phyloP scores from a whole-genome alignment of 2,888 invertebrate genomes.

The Cryptocheilus praepositus region DNA sequence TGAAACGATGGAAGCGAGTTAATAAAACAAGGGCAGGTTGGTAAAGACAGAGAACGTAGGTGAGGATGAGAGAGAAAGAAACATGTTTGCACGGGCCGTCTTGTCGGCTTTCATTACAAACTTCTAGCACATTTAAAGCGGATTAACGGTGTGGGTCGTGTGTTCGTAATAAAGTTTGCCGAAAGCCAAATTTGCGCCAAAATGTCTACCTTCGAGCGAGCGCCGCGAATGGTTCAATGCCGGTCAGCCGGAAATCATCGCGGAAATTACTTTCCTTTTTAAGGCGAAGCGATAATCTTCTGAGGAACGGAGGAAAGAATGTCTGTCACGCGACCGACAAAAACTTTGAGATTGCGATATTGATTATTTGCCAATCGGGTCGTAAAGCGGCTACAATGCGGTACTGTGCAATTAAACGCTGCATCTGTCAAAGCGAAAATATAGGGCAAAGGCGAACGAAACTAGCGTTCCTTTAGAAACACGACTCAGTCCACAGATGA shows the following conservation, averaged over 20 bases:
- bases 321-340: background rate
- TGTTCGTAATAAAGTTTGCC: slow-evolving; percentile 10
- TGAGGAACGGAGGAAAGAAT: background rate
- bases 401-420: no score
- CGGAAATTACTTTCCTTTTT: slow-evolving; percentile 2
- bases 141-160: slow-evolving; percentile 34
- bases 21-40: background rate
- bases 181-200: slow-evolving; percentile 11
- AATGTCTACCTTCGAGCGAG: background rate
- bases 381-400: no score
- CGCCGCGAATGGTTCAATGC: background rate
- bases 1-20: background rate
- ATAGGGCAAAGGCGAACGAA: no score
- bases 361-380: no score
- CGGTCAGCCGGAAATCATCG: background rate
- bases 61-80: background rate
- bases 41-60: background rate
- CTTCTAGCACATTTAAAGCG: slow-evolving; percentile 44
- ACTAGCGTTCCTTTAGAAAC: no score
- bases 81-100: slow-evolving; percentile 15
- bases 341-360: no score
- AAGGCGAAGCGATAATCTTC: background rate
- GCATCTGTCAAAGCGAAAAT: no score
- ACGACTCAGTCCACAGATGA: no score
- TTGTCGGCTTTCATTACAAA: slow-evolving; percentile 38